Evolutionary conservation across 1,140 invertebrate species (phyloP).

Genomic region (Philopotamus ludificatus): DNA sequence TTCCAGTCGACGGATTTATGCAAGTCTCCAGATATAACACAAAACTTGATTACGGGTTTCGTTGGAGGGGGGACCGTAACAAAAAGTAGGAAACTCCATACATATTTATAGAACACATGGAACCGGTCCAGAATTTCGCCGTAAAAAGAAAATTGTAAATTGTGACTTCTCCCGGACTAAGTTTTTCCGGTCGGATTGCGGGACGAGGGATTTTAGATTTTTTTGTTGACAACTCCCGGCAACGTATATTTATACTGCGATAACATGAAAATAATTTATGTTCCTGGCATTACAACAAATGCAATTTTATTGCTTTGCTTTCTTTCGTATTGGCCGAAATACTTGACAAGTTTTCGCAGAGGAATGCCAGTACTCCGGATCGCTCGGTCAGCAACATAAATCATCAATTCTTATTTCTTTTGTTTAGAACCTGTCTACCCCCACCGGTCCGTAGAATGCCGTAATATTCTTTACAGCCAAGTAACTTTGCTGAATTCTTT

Average conservation of each 20-base stretch:
- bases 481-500: not conserved
- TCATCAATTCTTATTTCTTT: slow-evolving; percentile 23
- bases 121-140: slow-evolving; percentile 22
- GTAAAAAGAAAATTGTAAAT: slow-evolving; percentile 17
- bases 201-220: too few relatives aligned
- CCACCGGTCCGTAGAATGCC: not conserved
- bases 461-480: not conserved
- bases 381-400: slow-evolving; percentile 19
- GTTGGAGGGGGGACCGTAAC: slow-evolving; percentile 7
- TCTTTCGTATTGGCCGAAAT: not conserved
- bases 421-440: slow-evolving; percentile 16
- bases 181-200: slow-evolving; percentile 17
- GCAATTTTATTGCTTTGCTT: not conserved
- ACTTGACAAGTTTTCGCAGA: slow-evolving; percentile 19
- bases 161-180: slow-evolving; percentile 10
- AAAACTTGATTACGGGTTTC: slow-evolving; percentile 23
- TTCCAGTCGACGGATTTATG: slow-evolving; percentile 11
- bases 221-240: too few relatives aligned
- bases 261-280: not conserved
- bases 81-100: slow-evolving; percentile 24
- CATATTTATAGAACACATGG: slow-evolving; percentile 23
- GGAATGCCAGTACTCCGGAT: slow-evolving; percentile 10
- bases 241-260: not conserved
- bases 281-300: not conserved
- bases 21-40: slow-evolving; percentile 9